phyloP scores from a whole-genome alignment of 2,113 vertebrate genomes.

The Tangachromis dhanisi region DNA sequence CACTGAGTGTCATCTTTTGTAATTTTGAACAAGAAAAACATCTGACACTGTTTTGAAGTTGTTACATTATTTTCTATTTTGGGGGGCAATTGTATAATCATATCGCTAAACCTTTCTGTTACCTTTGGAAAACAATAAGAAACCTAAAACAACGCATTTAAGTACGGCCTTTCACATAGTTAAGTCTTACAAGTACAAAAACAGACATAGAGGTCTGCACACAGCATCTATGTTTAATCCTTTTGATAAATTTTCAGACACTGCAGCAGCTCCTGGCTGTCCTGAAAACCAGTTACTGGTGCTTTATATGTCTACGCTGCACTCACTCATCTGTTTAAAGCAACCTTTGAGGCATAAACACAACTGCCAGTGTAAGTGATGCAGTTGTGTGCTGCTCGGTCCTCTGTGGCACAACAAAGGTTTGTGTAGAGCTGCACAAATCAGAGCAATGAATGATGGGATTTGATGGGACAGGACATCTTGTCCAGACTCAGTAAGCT shows the following conservation, averaged over 20 bases:
- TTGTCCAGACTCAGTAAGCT: not conserved
- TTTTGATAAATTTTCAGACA: not conserved
- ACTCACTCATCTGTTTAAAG: not conserved
- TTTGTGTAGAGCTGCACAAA: not conserved
- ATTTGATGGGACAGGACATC: constrained; percentile 14
- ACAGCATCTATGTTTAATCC: not conserved
- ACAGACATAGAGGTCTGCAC: not conserved
- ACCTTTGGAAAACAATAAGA: not conserved
- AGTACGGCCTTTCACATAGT: not conserved
- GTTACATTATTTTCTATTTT: not conserved
- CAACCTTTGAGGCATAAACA: not conserved
- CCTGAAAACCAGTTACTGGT: not conserved
- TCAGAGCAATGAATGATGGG: not conserved
- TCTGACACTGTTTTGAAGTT: not conserved
- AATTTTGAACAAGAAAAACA: not conserved
- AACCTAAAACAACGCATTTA: not conserved
- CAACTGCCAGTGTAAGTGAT: not conserved
- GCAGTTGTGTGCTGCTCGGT: not conserved
- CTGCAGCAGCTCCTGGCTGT: not conserved
- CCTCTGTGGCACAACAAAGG: not conserved
- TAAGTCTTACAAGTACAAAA: not conserved
- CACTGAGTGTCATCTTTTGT: not conserved
- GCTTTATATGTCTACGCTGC: not conserved
- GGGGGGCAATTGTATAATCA: not conserved
- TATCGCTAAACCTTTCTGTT: not conserved